These are phyloP conservation scores for Orchestes rusci DNA, from an alignment of 2,888 invertebrate species.

Conservation along the genomic window DNA sequence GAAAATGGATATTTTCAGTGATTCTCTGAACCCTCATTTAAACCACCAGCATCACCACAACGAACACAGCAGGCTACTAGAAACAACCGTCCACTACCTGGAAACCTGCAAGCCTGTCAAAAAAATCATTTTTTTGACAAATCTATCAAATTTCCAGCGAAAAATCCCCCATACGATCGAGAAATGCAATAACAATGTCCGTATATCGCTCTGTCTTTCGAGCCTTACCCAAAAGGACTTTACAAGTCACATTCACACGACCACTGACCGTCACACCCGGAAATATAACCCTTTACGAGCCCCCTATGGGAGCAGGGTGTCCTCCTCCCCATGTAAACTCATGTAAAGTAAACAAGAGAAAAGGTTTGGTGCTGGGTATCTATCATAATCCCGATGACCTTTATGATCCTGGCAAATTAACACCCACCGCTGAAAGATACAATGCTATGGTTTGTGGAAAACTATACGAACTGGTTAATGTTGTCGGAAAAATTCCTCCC, in stretches of 20 bases:
- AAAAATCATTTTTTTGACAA: constrained; percentile 21
- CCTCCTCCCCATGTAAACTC: constrained; percentile 28
- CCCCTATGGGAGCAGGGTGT: constrained; percentile 15
- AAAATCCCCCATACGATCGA: constrained; percentile 4
- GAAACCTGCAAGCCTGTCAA: constrained; percentile 2
- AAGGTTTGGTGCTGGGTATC: constrained; percentile 56
- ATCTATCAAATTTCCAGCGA: constrained; percentile 13
- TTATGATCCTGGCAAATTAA: constrained; percentile 51
- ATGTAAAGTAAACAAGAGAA: constrained; percentile 33
- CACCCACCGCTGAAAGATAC: constrained; percentile 52
- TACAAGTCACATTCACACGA: not conserved
- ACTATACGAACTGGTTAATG: constrained; percentile 46
- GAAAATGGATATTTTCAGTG: too few relatives aligned
- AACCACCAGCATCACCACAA: constrained; percentile 1
- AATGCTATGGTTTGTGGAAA: constrained; percentile 50
- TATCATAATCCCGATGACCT: constrained; percentile 53
- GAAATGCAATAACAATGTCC: constrained; percentile 9
- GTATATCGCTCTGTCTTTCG: constrained; percentile 11
- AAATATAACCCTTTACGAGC: not conserved
- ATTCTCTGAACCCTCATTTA: too few relatives aligned
- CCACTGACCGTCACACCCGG: constrained; percentile 3
- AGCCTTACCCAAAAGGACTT: not conserved
- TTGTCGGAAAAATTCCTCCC: constrained; percentile 46
- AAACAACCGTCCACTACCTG: constrained; percentile 11
- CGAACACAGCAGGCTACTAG: constrained; percentile 8